A percentile compares a stretch with the other conserved stretches of the same genome.
phyloP scores from a whole-genome alignment of 2,797 vertebrate genomes.

The Clarias laeviceps region DNA sequence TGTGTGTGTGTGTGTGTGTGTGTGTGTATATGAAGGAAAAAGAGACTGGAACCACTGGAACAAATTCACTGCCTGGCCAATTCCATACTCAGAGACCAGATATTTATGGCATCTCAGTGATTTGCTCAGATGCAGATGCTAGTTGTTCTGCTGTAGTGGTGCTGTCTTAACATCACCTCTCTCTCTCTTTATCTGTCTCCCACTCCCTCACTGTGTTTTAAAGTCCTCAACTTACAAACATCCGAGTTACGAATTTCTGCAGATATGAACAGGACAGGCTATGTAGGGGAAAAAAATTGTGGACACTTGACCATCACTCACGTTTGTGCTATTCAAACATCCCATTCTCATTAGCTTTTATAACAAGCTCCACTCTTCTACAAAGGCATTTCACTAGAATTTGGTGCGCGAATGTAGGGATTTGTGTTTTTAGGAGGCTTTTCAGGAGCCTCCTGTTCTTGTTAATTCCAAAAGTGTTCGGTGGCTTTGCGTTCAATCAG shows the following conservation, averaged over 20 bases:
- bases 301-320: neutral
- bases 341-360: neutral
- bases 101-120: neutral
- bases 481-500: too few relatives aligned
- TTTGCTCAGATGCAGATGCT: neutral
- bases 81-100: neutral
- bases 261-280: too few relatives aligned
- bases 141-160: neutral
- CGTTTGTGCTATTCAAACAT: neutral
- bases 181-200: too few relatives aligned
- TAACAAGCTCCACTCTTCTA: neutral
- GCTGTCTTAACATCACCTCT: neutral
- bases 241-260: too few relatives aligned
- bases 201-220: too few relatives aligned
- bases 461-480: neutral
- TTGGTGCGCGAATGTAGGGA: neutral
- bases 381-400: neutral
- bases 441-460: too few relatives aligned
- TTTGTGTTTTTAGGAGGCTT: neutral
- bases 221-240: too few relatives aligned
- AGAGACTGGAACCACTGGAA: constrained; percentile 15
- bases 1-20: constrained; percentile 13
- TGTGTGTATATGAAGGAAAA: neutral
- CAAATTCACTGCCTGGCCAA: neutral
- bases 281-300: neutral